Base-by-base conservation (phyloP, 37 sponge, comb jelly and placozoan species). In the Haliclona indistincta region DNA sequence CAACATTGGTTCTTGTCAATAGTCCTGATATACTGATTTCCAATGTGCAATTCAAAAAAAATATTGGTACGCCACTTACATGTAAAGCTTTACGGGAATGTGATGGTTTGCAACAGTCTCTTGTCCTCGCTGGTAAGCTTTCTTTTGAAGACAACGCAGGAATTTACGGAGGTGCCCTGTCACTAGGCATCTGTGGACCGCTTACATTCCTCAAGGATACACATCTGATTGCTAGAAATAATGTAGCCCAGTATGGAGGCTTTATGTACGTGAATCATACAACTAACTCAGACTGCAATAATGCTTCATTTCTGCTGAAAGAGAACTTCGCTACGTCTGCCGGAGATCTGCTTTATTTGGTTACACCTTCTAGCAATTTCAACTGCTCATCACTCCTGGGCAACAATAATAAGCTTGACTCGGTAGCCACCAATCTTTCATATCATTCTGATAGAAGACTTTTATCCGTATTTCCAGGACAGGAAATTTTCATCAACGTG, bases 201-300 rank as follows among this genome's bases (percentile, higher is more conserved):
- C 60, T 25, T 58, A 58, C 28, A 58, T 25, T n/a, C 11, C 13
- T 26, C 7, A 58, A 58, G 7, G 28, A 6, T 8, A n/a, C 60
- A 58, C 39, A 17, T 28, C 28, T 42, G 29, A 20, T 20, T 13
- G 39, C 26, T 44, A 47, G 7, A 11, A 47, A 47, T 1, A 45
- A 70, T 15, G 11, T 2, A 26, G 67, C 67, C 20, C 29, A 70
- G 6, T 70, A 70, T 23, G 71, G 71, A 11, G 52, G 71, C 26
- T 22, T 25, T 44, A 47, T 70, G 26, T 70, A 70, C 33, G 22
- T 70, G 4, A 32, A 70, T 29, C 6, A 25, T 70, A 44, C 52
- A 7, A 22, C 5, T 19, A 39, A 26, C 17, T 25, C 39, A 66
- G 39, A 39, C 1, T 11, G 10, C 26, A 17, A 45, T 22, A 70